Conservation (phyloP, 2,888 invertebrate genomes). For the Sphinx pinastri region DNA sequence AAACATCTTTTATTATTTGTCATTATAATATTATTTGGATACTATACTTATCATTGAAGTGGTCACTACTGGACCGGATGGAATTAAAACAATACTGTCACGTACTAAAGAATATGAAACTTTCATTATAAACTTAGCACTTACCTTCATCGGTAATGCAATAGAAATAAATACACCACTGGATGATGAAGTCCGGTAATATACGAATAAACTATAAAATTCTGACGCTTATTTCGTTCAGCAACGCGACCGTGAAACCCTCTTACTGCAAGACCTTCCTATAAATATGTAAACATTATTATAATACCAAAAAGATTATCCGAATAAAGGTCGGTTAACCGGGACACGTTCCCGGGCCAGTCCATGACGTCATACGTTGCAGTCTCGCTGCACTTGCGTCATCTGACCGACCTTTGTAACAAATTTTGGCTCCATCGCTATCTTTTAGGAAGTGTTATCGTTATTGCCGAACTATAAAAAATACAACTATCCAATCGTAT, state of each 20-base stretch:
- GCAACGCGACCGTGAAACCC: neutral
- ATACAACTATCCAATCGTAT: neutral
- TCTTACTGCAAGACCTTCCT: neutral
- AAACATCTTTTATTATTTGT: too few relatives aligned
- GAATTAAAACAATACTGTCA: too few relatives aligned
- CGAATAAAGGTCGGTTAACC: slow-evolving; percentile 15
- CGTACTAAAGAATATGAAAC: too few relatives aligned
- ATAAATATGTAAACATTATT: neutral
- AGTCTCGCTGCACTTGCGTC: slow-evolving; percentile 23
- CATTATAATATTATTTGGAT: too few relatives aligned
- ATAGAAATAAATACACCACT: too few relatives aligned
- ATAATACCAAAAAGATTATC: slow-evolving; percentile 1
- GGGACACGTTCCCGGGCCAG: slow-evolving; percentile 13
- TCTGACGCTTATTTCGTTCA: neutral
- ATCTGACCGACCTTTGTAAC: neutral
- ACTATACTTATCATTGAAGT: too few relatives aligned
- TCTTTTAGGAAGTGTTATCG: slow-evolving; percentile 1
- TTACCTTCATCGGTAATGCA: too few relatives aligned
- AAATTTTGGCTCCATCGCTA: slow-evolving; percentile 6
- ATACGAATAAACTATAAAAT: neutral
- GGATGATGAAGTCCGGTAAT: too few relatives aligned
- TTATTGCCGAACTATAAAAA: neutral
- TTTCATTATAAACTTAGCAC: too few relatives aligned
- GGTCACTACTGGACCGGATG: too few relatives aligned
- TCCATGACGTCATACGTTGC: slow-evolving; percentile 17